A percentile compares a stretch with the other conserved stretches of the same genome.
phyloP scores from a whole-genome alignment of 2,113 vertebrate genomes.

The Caretta caretta region DNA sequence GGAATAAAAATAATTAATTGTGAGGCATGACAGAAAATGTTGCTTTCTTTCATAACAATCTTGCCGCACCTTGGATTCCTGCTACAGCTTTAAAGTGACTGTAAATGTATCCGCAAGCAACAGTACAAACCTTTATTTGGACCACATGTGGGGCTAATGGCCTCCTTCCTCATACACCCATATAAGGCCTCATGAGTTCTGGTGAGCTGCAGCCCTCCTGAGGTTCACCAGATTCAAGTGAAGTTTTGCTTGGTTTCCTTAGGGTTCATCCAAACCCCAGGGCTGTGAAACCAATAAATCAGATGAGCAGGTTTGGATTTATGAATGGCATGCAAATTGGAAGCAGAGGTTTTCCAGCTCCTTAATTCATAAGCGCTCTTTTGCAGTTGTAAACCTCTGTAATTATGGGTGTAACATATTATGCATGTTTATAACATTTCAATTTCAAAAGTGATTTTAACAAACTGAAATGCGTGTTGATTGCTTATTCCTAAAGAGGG shows the following conservation, averaged over 20 bases:
- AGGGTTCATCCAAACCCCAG: background rate
- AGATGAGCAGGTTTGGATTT: background rate
- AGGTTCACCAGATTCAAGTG: background rate
- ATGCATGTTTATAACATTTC: background rate
- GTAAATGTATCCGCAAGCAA: background rate
- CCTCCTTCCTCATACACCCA: background rate
- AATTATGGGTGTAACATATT: background rate
- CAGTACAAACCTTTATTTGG: background rate
- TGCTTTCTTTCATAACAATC: background rate
- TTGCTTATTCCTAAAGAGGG: background rate
- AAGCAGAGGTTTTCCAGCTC: background rate
- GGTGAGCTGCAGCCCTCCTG: background rate
- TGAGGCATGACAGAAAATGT: background rate
- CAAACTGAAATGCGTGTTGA: background rate
- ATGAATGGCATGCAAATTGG: background rate
- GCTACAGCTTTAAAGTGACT: background rate
- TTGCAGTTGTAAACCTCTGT: background rate
- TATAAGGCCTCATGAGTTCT: accelerated
- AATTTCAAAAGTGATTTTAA: background rate
- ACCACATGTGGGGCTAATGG: background rate
- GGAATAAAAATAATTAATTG: background rate
- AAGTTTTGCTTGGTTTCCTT: background rate
- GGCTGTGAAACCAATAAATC: background rate
- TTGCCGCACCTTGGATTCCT: background rate
- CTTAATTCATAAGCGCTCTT: background rate